phyloP scores from a whole-genome alignment of 2,797 vertebrate species.

The Taenioides sp. region DNA sequence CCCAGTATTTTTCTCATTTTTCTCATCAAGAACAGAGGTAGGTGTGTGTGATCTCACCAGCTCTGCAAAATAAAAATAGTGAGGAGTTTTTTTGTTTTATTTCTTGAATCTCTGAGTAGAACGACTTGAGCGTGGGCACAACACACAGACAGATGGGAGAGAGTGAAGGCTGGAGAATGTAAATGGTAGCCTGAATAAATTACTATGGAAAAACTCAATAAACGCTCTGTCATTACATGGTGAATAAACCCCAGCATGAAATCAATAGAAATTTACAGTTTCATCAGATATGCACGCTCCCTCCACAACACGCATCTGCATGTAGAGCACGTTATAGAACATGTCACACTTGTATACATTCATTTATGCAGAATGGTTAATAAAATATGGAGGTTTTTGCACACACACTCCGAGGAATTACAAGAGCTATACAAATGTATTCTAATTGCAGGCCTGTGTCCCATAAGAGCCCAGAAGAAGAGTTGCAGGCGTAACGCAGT shows the following conservation, averaged over 20 bases:
- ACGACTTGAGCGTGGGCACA: constrained; percentile 48
- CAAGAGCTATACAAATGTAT: constrained; percentile 29
- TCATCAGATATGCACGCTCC: constrained; percentile 17
- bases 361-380: constrained; percentile 19
- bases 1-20: too few relatives aligned
- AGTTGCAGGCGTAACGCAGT: constrained; percentile 24
- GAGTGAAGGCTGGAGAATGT: constrained; percentile 19
- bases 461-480: constrained; percentile 19
- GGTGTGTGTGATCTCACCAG: neutral
- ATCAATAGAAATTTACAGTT: constrained; percentile 11
- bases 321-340: constrained; percentile 16
- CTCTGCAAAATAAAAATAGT: constrained; percentile 21
- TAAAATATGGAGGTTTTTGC: constrained; percentile 35
- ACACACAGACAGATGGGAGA: constrained; percentile 52
- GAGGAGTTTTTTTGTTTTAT: constrained; percentile 11
- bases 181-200: constrained; percentile 37
- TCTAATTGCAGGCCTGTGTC: constrained; percentile 33
- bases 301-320: constrained; percentile 18
- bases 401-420: constrained; percentile 22
- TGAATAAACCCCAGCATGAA: constrained; percentile 11
- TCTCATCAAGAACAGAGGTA: neutral
- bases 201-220: constrained; percentile 16
- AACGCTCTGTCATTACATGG: constrained; percentile 4
- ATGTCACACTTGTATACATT: constrained; percentile 10
- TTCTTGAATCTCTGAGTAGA: constrained; percentile 23